These are phyloP conservation scores for Zaprionus ghesquierei DNA, from an alignment of 1,140 invertebrate genomes.

Conservation along the genomic window DNA sequence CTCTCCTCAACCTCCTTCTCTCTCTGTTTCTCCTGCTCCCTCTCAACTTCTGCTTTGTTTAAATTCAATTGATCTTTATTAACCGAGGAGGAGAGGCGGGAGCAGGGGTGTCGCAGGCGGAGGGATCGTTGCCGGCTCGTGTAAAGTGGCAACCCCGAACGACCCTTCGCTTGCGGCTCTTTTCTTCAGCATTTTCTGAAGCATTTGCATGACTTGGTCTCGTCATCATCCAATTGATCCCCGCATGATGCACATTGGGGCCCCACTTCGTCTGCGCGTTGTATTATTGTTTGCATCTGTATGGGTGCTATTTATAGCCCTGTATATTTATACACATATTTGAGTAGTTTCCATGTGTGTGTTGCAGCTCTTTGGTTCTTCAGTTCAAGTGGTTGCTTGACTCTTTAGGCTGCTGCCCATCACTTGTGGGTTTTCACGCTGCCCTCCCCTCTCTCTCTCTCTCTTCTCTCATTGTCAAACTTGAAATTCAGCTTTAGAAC, in stretches of 20 bases:
- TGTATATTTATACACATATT: not conserved
- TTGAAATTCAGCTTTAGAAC: constrained; percentile 33
- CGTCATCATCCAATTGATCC: constrained; percentile 67
- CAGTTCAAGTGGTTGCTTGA: constrained; percentile 74
- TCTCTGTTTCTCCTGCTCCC: constrained; percentile 56
- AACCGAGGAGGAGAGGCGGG: constrained; percentile 28
- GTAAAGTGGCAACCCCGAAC: constrained; percentile 41
- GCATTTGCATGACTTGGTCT: constrained; percentile 67
- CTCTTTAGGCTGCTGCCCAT: constrained; percentile 52
- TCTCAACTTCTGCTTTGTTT: constrained; percentile 60
- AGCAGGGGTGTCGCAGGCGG: not conserved
- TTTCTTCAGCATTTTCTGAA: constrained; percentile 33
- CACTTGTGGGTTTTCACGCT: constrained; percentile 67
- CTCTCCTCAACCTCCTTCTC: constrained; percentile 20
- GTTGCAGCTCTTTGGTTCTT: constrained; percentile 5
- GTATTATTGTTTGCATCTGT: constrained; percentile 13
- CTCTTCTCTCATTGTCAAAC: constrained; percentile 9
- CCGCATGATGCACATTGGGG: constrained; percentile 30
- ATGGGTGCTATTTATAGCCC: constrained; percentile 45
- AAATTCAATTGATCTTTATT: constrained; percentile 81
- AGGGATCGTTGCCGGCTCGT: constrained; percentile 52
- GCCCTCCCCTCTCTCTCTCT: not conserved
- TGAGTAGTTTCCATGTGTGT: not conserved
- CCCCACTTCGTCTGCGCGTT: constrained; percentile 16
- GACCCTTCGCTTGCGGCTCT: constrained; percentile 44